phyloP scores from a whole-genome alignment of 2,888 invertebrate species.

The Aporophyla nigra region DNA sequence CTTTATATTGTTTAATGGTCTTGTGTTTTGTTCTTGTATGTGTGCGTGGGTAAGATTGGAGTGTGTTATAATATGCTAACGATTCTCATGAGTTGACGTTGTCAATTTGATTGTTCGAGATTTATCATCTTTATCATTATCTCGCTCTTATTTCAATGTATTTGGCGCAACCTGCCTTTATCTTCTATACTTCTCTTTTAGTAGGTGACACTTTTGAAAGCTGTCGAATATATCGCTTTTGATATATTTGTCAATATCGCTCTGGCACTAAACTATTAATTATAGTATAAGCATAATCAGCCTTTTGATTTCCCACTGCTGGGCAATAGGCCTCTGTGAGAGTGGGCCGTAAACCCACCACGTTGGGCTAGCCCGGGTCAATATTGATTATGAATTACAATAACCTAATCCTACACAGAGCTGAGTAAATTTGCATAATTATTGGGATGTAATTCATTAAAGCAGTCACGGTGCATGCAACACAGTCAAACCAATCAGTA shows the following conservation, averaged over 20 bases:
- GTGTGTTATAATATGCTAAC: not conserved
- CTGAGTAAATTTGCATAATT: not conserved
- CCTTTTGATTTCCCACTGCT: no score
- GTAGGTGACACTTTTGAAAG: no score
- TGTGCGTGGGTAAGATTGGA: not conserved
- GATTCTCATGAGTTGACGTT: not conserved
- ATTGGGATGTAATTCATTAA: not conserved
- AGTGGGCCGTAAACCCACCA: no score
- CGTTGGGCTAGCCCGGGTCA: no score
- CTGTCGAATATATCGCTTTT: no score
- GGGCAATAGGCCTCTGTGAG: no score
- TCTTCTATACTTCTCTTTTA: not conserved
- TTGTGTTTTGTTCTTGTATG: conserved; percentile 32
- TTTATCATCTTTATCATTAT: not conserved
- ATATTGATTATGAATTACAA: no score
- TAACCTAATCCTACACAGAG: not conserved
- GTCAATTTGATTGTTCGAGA: not conserved
- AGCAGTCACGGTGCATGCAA: not conserved
- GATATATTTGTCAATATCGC: no score
- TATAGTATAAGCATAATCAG: no score
- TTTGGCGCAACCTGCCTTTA: not conserved
- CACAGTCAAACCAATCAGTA: conserved; percentile 15
- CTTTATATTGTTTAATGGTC: conserved; percentile 69
- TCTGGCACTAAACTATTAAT: no score
- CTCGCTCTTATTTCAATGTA: not conserved